Base-by-base conservation (phyloP, 2,888 invertebrate species). In the Marasmarcha lunaedactyla region DNA sequence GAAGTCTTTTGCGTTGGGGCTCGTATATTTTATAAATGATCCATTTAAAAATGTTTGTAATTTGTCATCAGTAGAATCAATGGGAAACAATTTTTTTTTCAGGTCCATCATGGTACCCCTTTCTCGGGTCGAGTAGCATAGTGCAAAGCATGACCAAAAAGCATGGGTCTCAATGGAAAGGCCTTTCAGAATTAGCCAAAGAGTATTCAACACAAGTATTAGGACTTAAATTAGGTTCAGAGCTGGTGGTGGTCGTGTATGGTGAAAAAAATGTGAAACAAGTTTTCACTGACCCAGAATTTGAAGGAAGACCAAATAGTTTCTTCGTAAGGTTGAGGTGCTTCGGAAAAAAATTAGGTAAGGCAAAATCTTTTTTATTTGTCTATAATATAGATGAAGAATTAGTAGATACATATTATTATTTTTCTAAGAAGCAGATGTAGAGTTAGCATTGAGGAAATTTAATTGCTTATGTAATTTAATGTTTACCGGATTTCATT, bases 291-390 rank as follows among this genome's bases (percentile, higher is more conserved):
- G 77, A 84, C 7, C 87, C 87, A 12, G 88, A 88, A 43, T 90
- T 90, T 49, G 89, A 89, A 53, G 90, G 89, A 0, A 78, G 92
- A 42, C 91, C 91, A 0, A 86, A 89, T 49, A 90, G 87, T 15
- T 91, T 90, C 57, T 89, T 91, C 55, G 86, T 89, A 49, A 78
- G 86, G 46, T 63, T 90, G 42, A 78, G 91, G 41, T 86, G 90
- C 15, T 87, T 89, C 45, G 90, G 90, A 11, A 86, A 88, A 59
- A 74, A 87, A 63, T 69, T 86, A 47, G 92, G 92, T 90, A 60
- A 62, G 59, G 7, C 25, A n/a, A n/a, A n/a, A n/a, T n/a, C n/a
- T n/a, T n/a, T n/a, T n/a, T n/a, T n/a, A n/a, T n/a, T n/a, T n/a
- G n/a, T n/a, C n/a, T n/a, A n/a, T n/a, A n/a, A n/a, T n/a, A n/a